Percentiles rank a stretch among this genome's conserved stretches.
Conservation (phyloP, 1,140 invertebrate genomes). For the Lepidurus apus region DNA sequence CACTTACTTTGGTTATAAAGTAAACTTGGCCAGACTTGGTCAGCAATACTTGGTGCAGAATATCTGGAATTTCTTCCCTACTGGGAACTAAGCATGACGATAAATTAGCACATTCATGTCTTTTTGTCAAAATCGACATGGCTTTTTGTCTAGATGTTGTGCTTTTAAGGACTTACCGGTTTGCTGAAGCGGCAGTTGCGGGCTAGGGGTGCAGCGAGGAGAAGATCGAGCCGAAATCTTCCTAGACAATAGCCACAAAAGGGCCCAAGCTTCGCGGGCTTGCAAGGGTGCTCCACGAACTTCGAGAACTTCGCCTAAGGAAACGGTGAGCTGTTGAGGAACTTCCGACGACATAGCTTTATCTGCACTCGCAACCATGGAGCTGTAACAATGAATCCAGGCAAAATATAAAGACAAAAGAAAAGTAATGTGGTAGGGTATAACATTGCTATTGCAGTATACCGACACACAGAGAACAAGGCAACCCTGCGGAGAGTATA, state of each 20-base stretch:
- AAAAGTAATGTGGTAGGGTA: conserved; percentile 11
- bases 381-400: conserved; percentile 15
- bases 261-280: conserved; percentile 23
- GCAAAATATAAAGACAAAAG: background rate
- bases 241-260: conserved; percentile 31
- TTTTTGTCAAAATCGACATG: background rate
- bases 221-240: conserved; percentile 2
- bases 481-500: conserved; percentile 9
- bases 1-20: background rate
- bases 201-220: background rate
- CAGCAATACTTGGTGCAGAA: background rate
- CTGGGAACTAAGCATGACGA: background rate
- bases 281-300: conserved; percentile 28
- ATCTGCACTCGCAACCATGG: conserved; percentile 7
- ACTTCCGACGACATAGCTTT: conserved; percentile 21
- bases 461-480: background rate
- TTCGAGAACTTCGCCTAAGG: conserved; percentile 31
- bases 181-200: conserved; percentile 2
- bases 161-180: background rate
- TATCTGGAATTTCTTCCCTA: background rate
- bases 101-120: background rate
- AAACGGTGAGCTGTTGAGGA: conserved; percentile 28
- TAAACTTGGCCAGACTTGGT: background rate
- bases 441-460: background rate
- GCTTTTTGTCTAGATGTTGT: background rate